Conservation (phyloP, 2,113 vertebrate genomes). For the Paradoxurus hermaphroditus region DNA sequence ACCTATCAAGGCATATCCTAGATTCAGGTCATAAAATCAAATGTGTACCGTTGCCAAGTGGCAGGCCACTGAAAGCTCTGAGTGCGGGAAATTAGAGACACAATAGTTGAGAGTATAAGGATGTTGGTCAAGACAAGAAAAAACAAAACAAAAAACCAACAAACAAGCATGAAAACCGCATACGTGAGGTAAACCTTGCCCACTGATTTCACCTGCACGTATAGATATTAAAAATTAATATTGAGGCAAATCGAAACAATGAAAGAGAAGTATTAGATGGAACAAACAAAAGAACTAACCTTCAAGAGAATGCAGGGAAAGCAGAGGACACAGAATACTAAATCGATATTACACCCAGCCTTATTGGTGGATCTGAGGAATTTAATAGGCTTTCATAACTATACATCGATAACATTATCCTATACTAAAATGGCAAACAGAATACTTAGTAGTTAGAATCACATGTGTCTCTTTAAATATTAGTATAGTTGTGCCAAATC, state of each 20-base stretch:
- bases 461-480: background rate
- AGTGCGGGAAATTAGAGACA: background rate
- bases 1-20: background rate
- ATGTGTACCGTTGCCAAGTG: background rate
- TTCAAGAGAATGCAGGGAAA: background rate
- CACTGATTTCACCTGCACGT: background rate
- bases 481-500: background rate
- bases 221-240: background rate
- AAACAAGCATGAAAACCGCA: background rate
- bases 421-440: background rate
- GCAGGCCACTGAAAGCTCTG: background rate
- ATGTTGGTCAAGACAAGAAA: background rate
- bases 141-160: background rate
- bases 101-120: background rate
- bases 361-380: background rate
- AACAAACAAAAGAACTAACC: background rate
- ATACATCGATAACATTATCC: background rate
- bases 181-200: background rate
- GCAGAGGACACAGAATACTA: background rate
- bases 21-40: background rate
- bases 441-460: background rate
- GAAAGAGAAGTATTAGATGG: background rate
- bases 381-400: background rate
- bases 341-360: background rate
- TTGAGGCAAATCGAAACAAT: background rate